phyloP scores from a whole-genome alignment of 2,797 vertebrate species.

The Coracias cyanogaster region DNA sequence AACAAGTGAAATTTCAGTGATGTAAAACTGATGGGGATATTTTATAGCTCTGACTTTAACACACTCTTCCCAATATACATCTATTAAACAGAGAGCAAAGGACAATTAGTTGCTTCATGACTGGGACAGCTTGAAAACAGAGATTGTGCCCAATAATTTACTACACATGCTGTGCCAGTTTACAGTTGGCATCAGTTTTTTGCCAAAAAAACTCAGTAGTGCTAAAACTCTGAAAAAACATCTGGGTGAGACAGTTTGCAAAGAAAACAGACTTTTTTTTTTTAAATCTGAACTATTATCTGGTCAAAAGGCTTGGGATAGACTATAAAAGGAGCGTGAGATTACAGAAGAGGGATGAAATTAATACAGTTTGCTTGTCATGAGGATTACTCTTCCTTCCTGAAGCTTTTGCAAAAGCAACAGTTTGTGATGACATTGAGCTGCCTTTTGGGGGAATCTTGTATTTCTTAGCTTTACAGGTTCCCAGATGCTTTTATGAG shows the following conservation, averaged over 20 bases:
- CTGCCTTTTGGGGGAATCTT: not conserved
- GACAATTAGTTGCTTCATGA: not conserved
- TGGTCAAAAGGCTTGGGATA: conserved; percentile 14
- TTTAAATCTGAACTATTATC: not conserved
- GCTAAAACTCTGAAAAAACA: conserved; percentile 21
- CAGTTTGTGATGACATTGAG: conserved; percentile 12
- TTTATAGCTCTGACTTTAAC: not conserved
- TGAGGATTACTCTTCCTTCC: not conserved
- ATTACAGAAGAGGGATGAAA: conserved; percentile 22
- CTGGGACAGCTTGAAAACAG: not conserved
- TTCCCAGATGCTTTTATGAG: conserved; percentile 20
- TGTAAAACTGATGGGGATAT: not conserved
- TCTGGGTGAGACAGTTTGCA: not conserved
- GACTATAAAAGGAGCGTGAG: not conserved
- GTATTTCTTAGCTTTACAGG: conserved; percentile 21
- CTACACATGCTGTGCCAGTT: not conserved
- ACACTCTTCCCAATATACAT: not conserved
- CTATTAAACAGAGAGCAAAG: not conserved
- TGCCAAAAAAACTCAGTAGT: not conserved
- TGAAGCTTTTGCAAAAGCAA: conserved; percentile 16
- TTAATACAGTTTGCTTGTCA: conserved; percentile 16
- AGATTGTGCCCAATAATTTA: not conserved
- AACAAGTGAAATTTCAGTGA: not conserved
- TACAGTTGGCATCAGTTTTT: not conserved
- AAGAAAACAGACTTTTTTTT: not conserved